Conservation (phyloP, 2,888 invertebrate genomes). For the Digitonthophagus gazella region DNA sequence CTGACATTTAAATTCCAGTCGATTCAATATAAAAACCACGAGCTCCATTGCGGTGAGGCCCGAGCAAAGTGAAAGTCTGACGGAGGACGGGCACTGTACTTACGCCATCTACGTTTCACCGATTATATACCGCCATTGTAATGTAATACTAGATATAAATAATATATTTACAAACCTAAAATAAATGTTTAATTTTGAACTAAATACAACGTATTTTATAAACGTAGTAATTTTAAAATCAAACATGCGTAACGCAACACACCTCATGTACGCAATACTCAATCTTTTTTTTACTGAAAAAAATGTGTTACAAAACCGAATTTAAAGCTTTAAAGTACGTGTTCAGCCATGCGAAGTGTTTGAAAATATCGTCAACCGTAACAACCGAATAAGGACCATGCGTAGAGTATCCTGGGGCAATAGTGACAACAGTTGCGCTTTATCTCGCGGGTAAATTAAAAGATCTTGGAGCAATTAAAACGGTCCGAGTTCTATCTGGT, state of each 20-base stretch:
- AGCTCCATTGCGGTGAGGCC: neutral
- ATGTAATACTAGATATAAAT: too few species aligned
- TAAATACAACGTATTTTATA: too few species aligned
- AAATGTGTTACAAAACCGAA: neutral
- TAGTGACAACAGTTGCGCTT: neutral
- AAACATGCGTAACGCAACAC: neutral
- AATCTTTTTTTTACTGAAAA: neutral
- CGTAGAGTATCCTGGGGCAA: too few species aligned
- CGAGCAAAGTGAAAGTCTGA: neutral
- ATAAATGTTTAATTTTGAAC: too few species aligned
- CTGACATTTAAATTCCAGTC: slow-evolving; percentile 34
- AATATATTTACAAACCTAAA: too few species aligned
- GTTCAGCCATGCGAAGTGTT: neutral
- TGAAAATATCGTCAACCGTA: neutral
- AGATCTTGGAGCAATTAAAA: neutral
- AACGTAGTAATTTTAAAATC: too few species aligned
- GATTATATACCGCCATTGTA: neutral
- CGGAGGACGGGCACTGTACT: neutral
- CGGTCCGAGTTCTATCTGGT: neutral
- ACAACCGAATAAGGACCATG: neutral
- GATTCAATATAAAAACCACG: slow-evolving; percentile 3
- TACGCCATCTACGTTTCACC: neutral
- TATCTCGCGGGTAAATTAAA: neutral
- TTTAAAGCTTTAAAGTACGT: neutral
- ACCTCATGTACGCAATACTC: neutral